A percentile compares a stretch with the other conserved stretches of the same genome.
These are phyloP conservation scores for Microcebus murinus DNA, from an alignment of 2,113 vertebrate genomes.

Conservation along the genomic window DNA sequence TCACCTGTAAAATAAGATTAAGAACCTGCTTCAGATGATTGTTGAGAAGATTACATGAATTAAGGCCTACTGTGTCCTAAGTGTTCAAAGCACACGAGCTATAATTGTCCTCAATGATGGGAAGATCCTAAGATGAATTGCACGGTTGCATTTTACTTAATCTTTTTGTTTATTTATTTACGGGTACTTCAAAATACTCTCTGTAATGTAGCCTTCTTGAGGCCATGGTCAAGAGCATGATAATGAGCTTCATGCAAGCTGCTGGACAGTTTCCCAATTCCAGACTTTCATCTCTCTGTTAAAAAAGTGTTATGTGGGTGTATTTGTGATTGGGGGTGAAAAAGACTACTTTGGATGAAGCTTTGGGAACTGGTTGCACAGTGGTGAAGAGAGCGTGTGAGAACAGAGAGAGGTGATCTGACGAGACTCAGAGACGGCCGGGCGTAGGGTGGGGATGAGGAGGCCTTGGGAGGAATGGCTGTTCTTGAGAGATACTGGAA, in stretches of 20 bases:
- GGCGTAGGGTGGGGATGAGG: fast-evolving
- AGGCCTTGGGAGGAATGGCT: fast-evolving
- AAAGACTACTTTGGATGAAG: neutral
- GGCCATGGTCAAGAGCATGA: neutral
- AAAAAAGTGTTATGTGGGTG: neutral
- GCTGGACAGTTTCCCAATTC: neutral
- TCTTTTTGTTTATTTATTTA: neutral
- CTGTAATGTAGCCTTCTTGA: neutral
- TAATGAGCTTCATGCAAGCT: neutral
- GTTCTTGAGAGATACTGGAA: no score
- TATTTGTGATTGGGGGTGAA: neutral
- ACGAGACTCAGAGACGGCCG: neutral
- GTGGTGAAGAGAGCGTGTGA: neutral
- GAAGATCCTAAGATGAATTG: neutral
- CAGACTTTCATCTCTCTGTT: neutral
- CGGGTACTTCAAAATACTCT: neutral
- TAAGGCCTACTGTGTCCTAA: neutral
- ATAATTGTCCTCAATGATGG: neutral
- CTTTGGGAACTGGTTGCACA: neutral
- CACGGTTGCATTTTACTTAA: neutral
- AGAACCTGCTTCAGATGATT: neutral
- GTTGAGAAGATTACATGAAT: neutral
- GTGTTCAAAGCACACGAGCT: neutral
- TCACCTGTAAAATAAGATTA: neutral
- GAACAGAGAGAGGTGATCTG: no score